Base-by-base conservation (phyloP, 2,797 vertebrate species). In the Dendrocincla tyrannina region DNA sequence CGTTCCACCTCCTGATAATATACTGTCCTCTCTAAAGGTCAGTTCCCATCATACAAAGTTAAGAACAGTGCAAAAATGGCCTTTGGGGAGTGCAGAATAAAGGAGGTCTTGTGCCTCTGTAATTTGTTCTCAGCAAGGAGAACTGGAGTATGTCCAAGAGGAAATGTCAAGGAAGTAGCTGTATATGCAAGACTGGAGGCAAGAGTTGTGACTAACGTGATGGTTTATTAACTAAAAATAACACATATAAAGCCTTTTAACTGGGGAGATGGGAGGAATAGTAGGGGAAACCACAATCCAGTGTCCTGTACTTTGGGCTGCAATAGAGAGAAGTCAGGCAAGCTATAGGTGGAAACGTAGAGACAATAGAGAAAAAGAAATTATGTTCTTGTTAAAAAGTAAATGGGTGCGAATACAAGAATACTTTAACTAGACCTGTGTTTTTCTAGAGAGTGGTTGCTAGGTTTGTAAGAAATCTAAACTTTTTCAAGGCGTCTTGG, bases 131-230 rank as follows among this genome's bases (percentile, higher is more conserved):
- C 56, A 74, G 64, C 10, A 50, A 77, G 53, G 56, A 41, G 41
- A 41, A 41, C 42, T 80, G 70, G 52, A 53, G 11, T 25, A 9
- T 7, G 8, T 59, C 59, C 92, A 96, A 70, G 85, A 83, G 76
- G 64, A 96, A 95, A 88, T 64, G 63, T 64, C 70, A 81, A 80
- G 55, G 30, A 90, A 93, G 39, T 17, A 88, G 17, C 27, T 74
- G 32, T 42, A 68, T 6, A 27, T 42, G 15, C 10, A 64, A 62
- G 42, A 66, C 55, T 32, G 15, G n/a, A 80, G 84, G 55, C 74
- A 70, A 37, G 60, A 64, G 19, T 2, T 86, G 35, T 81, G 78
- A 76, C 32, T 64, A 66, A 70, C 63, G 22, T 73, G 25, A 32
- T 78, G 66, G 35, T 46, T 85, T 80, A 28, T 35, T 52, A 59